A percentile compares a stretch with the other conserved stretches of the same genome.
These are phyloP conservation scores for Microcebus griseorufus DNA, from an alignment of 2,113 vertebrate genomes.

Conservation along the genomic window DNA sequence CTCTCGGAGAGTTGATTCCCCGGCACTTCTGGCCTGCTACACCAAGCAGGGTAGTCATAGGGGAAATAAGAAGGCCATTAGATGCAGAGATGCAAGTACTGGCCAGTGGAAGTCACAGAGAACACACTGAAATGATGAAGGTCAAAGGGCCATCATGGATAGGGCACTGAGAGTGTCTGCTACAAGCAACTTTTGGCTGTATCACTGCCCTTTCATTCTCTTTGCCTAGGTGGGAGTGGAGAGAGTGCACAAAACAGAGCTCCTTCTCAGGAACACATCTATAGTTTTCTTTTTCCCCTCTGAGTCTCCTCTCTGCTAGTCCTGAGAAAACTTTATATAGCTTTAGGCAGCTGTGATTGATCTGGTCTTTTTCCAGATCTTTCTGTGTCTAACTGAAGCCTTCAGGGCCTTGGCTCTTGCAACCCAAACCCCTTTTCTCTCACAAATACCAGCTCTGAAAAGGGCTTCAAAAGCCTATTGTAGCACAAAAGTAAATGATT, in stretches of 20 bases:
- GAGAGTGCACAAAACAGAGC: not conserved
- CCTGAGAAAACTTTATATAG: not conserved
- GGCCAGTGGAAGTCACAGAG: not conserved
- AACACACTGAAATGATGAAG: not conserved
- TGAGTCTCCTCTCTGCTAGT: conserved; percentile 7
- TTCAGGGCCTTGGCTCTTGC: not conserved
- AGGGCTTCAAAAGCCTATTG: conserved; percentile 14
- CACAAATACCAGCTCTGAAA: conserved; percentile 3
- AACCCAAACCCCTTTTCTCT: not conserved
- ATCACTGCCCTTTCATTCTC: not conserved
- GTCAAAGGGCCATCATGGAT: not conserved
- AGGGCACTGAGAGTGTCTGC: not conserved
- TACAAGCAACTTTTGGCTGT: not conserved
- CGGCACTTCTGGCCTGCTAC: not conserved
- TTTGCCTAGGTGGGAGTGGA: not conserved
- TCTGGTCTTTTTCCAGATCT: conserved; percentile 41
- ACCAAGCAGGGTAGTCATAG: not conserved
- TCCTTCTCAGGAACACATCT: not conserved
- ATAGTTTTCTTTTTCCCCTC: not conserved
- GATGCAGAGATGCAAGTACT: not conserved
- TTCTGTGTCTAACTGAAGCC: conserved; percentile 52
- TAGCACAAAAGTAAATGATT: conserved; percentile 31
- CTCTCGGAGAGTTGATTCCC: conserved; percentile 11
- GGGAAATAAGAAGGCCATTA: not conserved
- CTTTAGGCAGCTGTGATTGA: not conserved